A percentile compares a stretch with the other conserved stretches of the same genome.
These are phyloP conservation scores for Nymphalis urticae DNA, from an alignment of 2,888 invertebrate species.

Conservation along the genomic window DNA sequence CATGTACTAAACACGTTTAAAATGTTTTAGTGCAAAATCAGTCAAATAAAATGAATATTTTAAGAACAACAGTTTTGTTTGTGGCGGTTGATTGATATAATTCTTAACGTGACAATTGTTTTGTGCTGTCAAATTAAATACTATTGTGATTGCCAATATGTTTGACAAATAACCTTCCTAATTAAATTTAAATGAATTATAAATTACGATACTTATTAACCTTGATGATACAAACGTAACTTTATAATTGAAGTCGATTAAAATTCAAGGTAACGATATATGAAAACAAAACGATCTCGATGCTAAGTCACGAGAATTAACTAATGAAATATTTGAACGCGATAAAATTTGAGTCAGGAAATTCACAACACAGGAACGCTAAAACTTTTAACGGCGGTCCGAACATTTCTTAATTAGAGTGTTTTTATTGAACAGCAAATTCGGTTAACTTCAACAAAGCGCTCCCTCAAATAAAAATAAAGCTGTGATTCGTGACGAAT, in stretches of 20 bases:
- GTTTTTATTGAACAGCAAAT: conserved; percentile 78
- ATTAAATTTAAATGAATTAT: too few species aligned
- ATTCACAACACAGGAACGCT: conserved; percentile 58
- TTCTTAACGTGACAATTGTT: too few species aligned
- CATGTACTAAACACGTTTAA: too few species aligned
- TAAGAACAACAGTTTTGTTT: too few species aligned
- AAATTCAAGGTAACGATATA: conserved; percentile 3
- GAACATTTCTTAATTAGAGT: conserved; percentile 79
- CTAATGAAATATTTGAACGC: conserved; percentile 47
- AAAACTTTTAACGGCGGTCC: conserved; percentile 68
- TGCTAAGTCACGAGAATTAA: conserved; percentile 38
- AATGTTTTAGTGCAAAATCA: too few species aligned
- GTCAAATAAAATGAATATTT: too few species aligned
- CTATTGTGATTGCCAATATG: too few species aligned
- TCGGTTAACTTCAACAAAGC: conserved; percentile 78
- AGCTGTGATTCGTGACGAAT: conserved; percentile 78
- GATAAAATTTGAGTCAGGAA: conserved; percentile 52
- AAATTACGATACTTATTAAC: too few species aligned
- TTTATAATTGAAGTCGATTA: not conserved
- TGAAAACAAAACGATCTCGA: conserved; percentile 22
- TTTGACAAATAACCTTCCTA: too few species aligned
- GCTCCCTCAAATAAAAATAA: conserved; percentile 77
- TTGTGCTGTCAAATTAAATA: too few species aligned
- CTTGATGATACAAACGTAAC: not conserved
- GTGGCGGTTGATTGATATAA: too few species aligned